Evolutionary conservation across 2,888 invertebrate species (phyloP).

Genomic region (Crioceris asparagi): DNA sequence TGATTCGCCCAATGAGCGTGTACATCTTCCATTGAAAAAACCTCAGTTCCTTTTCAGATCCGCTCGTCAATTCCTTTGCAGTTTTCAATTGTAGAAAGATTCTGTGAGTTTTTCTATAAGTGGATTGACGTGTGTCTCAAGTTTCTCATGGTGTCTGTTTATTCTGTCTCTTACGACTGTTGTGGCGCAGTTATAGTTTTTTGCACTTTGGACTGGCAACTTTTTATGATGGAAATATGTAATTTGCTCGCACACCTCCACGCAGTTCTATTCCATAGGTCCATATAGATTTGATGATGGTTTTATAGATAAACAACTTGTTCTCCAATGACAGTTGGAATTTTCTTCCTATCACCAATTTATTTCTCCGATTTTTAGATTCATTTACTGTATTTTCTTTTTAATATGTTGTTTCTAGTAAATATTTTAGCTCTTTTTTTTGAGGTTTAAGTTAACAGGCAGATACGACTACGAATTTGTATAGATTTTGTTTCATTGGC

Average conservation of each 20-base stretch:
- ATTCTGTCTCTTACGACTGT: no score
- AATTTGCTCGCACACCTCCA: conserved; percentile 1
- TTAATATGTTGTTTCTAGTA: not conserved
- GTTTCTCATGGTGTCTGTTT: no score
- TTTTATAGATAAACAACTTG: not conserved
- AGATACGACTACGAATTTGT: not conserved
- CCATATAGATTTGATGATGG: not conserved
- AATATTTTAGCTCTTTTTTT: not conserved
- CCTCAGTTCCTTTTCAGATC: no score
- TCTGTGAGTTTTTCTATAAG: no score
- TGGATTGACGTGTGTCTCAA: no score
- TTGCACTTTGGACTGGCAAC: not conserved
- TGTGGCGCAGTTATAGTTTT: not conserved
- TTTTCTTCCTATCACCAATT: conserved; percentile 1
- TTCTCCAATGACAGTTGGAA: not conserved
- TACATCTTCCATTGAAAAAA: no score
- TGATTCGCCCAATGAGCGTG: no score
- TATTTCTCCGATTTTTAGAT: not conserved
- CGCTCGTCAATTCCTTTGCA: no score
- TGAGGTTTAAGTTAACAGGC: not conserved
- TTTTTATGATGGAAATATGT: not conserved
- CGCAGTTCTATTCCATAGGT: not conserved
- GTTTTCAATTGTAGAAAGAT: no score
- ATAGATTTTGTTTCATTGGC: conserved; percentile 1
- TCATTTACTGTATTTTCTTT: not conserved